Evolutionary conservation across 92 coral and sea anemone genomes (phyloP).

Genomic region (Muricea muricata): DNA sequence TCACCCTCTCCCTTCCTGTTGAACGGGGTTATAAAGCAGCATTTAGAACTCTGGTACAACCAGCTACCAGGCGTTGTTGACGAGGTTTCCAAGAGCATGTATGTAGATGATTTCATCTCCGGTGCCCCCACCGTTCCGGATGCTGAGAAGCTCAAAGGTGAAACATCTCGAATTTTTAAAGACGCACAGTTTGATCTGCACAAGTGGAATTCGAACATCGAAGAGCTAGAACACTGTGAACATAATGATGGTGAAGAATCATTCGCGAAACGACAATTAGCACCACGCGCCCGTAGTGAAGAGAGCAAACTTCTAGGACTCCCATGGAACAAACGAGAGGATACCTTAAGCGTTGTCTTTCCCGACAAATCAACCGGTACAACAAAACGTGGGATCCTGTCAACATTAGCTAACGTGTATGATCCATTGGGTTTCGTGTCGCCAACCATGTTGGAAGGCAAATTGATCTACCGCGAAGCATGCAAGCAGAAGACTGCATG

Average conservation of each 20-base stretch:
- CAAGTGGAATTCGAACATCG: slow-evolving; percentile 30
- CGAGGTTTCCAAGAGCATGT: slow-evolving; percentile 50
- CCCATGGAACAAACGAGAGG: slow-evolving; percentile 29
- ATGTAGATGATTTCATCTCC: slow-evolving; percentile 50
- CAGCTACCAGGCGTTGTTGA: slow-evolving; percentile 27
- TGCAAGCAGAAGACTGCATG: slow-evolving; percentile 16
- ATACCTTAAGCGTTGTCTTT: slow-evolving; percentile 3
- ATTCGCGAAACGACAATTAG: slow-evolving; percentile 54
- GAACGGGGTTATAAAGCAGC: slow-evolving; percentile 46
- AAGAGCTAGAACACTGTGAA: slow-evolving; percentile 26
- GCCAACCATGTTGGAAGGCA: not conserved
- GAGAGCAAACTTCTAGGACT: slow-evolving; percentile 42
- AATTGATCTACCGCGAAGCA: slow-evolving; percentile 3
- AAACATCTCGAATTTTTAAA: slow-evolving; percentile 37
- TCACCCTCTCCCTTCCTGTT: slow-evolving; percentile 42
- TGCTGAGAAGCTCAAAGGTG: slow-evolving; percentile 33
- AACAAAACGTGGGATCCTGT: slow-evolving; percentile 30
- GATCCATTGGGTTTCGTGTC: slow-evolving; percentile 21
- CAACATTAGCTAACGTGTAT: slow-evolving; percentile 23
- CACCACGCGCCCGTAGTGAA: not conserved
- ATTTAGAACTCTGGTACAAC: slow-evolving; percentile 15
- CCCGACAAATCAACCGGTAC: not conserved
- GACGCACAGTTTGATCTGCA: slow-evolving; percentile 50
- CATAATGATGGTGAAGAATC: slow-evolving; percentile 21
- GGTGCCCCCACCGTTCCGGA: slow-evolving; percentile 45